Base-by-base conservation (phyloP, 2,888 invertebrate species). In the Elmis aenea region DNA sequence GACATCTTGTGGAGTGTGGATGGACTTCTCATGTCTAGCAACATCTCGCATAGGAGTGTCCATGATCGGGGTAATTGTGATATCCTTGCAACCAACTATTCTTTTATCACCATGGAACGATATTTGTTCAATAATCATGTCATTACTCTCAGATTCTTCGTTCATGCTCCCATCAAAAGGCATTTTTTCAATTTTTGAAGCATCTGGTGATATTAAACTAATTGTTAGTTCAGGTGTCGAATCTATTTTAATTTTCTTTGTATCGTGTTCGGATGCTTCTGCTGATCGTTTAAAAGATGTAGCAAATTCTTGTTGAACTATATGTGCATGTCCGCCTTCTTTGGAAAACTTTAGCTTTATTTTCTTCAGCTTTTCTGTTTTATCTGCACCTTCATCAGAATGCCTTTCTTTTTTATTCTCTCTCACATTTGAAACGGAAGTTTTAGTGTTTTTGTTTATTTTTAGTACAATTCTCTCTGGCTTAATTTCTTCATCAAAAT, bases 391-490 rank as follows among this genome's bases (percentile, higher is more conserved):
- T 18, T 18, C 18, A 5, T 18, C 8, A n/a, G n/a, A n/a, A n/a
- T n/a, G n/a, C n/a, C n/a, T n/a, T n/a, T n/a, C n/a, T n/a, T n/a
- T n/a, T n/a, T n/a, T n/a, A n/a, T n/a, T n/a, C n/a, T n/a, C n/a
- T n/a, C n/a, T n/a, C n/a, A n/a, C n/a, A n/a, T n/a, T 26, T 13
- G 13, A 26, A 9, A 13, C 29, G 32, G 16, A 26, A 31, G 9
- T 21, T 20, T 20, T 12, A 16, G 73, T 75, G 53, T 75, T 74
- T 68, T 79, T 79, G 59, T 79, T 78, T 50, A 79, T 79, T 66
- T 80, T 79, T 52, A 79, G 66, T 48, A 79, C 77, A 50, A 80
- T 79, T 54, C 79, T 48, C 43, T 66, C 65, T 34, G 53, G 52
- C 42, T 66, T 67, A 2, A 61, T 56, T 26, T 55, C 55, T n/a